phyloP scores from a whole-genome alignment of 2,888 invertebrate genomes.

The Ommatoiulus sabulosus region DNA sequence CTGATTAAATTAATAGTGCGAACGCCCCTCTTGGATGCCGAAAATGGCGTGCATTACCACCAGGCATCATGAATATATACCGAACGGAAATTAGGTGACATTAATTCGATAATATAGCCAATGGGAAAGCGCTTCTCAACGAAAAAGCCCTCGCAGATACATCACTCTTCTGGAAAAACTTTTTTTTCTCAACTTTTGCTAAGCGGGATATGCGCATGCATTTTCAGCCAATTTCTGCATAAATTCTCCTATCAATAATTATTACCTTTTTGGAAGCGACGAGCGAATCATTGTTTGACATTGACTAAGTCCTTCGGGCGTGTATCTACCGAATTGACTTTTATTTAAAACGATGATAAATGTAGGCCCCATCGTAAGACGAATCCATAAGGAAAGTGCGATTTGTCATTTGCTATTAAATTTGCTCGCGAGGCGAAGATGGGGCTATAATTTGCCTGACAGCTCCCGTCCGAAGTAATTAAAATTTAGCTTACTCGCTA shows the following conservation, averaged over 20 bases:
- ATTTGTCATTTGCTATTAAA: conserved; percentile 47
- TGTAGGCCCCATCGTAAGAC: neutral
- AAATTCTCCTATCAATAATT: conserved; percentile 32
- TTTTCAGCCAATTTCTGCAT: neutral
- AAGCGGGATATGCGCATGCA: neutral
- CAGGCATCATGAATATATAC: conserved; percentile 26
- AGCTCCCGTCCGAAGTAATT: conserved; percentile 42
- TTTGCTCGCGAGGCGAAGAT: neutral
- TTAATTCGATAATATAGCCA: conserved; percentile 39
- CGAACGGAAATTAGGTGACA: conserved; percentile 41
- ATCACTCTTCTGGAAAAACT: neutral
- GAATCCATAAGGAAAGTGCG: conserved; percentile 32
- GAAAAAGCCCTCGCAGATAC: conserved; percentile 11
- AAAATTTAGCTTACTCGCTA: conserved; percentile 2
- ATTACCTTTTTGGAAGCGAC: neutral
- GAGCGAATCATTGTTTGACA: conserved; percentile 41
- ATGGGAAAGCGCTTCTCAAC: neutral
- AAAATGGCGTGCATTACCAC: neutral
- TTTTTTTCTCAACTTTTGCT: neutral
- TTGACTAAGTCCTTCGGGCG: conserved; percentile 35
- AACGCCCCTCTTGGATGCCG: neutral
- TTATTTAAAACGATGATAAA: conserved; percentile 32
- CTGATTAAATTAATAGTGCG: conserved; percentile 44
- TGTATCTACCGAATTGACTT: conserved; percentile 27
- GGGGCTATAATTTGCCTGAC: conserved; percentile 23